Evolutionary conservation across 2,888 invertebrate species (phyloP).

Genomic region (Acronicta alni): DNA sequence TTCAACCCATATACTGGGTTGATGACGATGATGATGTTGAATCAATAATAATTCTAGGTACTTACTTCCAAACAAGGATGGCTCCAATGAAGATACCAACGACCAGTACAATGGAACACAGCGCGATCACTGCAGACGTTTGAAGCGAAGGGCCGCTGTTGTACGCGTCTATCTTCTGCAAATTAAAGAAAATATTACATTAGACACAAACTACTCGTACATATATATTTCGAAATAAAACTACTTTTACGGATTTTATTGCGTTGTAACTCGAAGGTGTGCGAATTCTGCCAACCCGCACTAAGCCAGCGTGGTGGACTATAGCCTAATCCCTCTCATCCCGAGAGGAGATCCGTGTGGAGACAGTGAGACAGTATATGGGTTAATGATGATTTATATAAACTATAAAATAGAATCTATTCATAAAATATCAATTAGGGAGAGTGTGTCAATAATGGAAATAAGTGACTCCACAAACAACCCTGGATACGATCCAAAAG

Average conservation of each 20-base stretch:
- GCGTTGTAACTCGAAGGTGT: too few species aligned
- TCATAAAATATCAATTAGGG: slow-evolving; percentile 67
- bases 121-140: slow-evolving; percentile 95
- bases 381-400: too few species aligned
- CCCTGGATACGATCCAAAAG: slow-evolving; percentile 74
- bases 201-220: too few species aligned
- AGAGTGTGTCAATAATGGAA: slow-evolving; percentile 66
- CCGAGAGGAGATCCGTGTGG: too few species aligned
- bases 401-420: not conserved
- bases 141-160: slow-evolving; percentile 95
- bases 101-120: slow-evolving; percentile 94
- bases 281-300: too few species aligned
- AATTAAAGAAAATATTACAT: slow-evolving; percentile 70
- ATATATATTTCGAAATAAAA: too few species aligned
- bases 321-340: too few species aligned
- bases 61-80: slow-evolving; percentile 96
- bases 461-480: slow-evolving; percentile 60
- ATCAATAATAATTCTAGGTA: slow-evolving; percentile 62
- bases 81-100: slow-evolving; percentile 94
- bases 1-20: too few species aligned
- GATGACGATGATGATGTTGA: too few species aligned
- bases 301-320: too few species aligned
- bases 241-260: too few species aligned
- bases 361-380: too few species aligned
- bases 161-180: slow-evolving; percentile 96